A percentile compares a stretch with the other conserved stretches of the same genome.
phyloP scores from a whole-genome alignment of 2,797 vertebrate genomes.

The Pseudochaenichthys georgianus region DNA sequence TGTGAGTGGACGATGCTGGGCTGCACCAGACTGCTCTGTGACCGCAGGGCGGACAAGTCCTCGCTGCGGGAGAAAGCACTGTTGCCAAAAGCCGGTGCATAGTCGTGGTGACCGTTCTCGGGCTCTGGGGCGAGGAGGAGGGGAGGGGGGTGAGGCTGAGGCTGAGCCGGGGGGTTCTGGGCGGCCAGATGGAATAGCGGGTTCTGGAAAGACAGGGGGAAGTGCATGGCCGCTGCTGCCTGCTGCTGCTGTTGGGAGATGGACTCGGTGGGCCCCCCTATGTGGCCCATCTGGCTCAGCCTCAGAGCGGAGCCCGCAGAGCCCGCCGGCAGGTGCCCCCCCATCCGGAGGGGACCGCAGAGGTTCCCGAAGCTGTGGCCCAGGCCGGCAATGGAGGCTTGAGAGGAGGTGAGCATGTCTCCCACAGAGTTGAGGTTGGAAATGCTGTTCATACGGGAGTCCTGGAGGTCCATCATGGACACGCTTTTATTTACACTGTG shows the following conservation, averaged over 20 bases:
- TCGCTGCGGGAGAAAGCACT: constrained; percentile 96
- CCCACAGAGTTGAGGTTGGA: constrained; percentile 94
- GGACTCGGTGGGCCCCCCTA: constrained; percentile 91
- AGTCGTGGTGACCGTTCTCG: constrained; percentile 89
- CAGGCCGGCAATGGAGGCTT: constrained; percentile 92
- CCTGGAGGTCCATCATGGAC: constrained; percentile 98
- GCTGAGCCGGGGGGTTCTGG: constrained; percentile 87
- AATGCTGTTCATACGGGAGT: constrained; percentile 95
- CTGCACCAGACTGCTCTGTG: constrained; percentile 87
- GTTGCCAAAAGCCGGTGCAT: constrained; percentile 88
- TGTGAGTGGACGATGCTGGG: constrained; percentile 95
- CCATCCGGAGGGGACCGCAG: constrained; percentile 90
- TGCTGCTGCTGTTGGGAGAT: constrained; percentile 93
- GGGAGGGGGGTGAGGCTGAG: constrained; percentile 77
- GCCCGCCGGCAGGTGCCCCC: constrained; percentile 85
- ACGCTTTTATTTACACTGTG: constrained; percentile 97
- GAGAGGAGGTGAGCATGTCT: constrained; percentile 93
- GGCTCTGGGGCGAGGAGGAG: constrained; percentile 88
- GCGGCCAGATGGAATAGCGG: constrained; percentile 96
- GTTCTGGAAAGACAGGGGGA: constrained; percentile 97
- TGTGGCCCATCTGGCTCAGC: constrained; percentile 91
- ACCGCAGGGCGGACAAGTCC: constrained; percentile 90
- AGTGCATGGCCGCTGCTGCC: constrained; percentile 88
- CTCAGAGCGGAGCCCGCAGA: constrained; percentile 91
- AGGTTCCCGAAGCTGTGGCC: constrained; percentile 87